Evolutionary conservation across 2,888 invertebrate species (phyloP), one percentile per base, ranked within the genome.

Genomic region (Erebia palarica): DNA sequence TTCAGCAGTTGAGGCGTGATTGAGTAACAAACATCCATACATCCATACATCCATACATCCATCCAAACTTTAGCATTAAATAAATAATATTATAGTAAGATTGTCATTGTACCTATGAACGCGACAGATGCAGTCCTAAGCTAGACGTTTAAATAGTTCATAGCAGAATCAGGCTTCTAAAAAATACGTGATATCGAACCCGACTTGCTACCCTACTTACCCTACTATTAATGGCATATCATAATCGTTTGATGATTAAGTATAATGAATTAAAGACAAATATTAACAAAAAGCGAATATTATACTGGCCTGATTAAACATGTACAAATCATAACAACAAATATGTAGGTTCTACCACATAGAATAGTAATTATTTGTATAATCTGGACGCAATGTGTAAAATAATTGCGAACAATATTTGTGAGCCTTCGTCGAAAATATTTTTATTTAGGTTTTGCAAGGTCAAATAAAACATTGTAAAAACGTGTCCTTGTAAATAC

Each of bases 281-380:
- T 47, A 61, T 61, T 61, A 13, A 11, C 18, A 63, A 63, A 36
- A 47, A 63, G 9, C 21, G 1, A 49, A 49, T 49, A 49, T 18
- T 21, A 21, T 11, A 14, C 18, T 44, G 44, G 21, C 49, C 21
- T 21, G 21, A 49, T 63, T 13, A 47, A 47, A 47, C 13, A 49
- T 49, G 36, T 9, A 44, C 16, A 13, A 3, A 44, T 7, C 16
- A 42, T n/a, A 16, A n/a, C 14, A 53, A 21, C 36, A 36, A 53
- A 55, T 57, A 44, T 7, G 21, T 36, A 36, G 36, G 36, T 36
- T 36, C 36, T 59, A 13, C 7, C 27, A 14, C 49, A 58, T 59
- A 10, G 51, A 68, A 66, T 47, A 21, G 64, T 65, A 57, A 65
- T 65, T 57, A 65, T 65, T 65, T 57, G 65, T 13, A 57, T 65